These are phyloP conservation scores for Phaonia tiefii DNA, from an alignment of 2,888 invertebrate species.

Conservation along the genomic window DNA sequence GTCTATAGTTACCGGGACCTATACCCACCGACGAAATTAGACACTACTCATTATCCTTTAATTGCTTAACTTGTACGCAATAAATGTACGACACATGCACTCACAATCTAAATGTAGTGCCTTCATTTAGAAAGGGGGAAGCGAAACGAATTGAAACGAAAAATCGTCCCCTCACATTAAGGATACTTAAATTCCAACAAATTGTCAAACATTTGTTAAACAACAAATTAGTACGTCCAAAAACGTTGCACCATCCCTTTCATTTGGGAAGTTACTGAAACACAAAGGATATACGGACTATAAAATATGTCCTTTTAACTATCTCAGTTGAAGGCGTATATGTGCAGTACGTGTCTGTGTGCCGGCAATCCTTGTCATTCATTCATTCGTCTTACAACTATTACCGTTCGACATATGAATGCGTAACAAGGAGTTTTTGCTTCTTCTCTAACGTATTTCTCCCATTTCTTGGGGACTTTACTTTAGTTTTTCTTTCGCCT, in stretches of 20 bases:
- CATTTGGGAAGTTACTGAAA: slow-evolving; percentile 8
- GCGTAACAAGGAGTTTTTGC: slow-evolving; percentile 17
- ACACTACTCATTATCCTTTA: slow-evolving; percentile 61
- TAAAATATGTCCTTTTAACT: slow-evolving; percentile 8
- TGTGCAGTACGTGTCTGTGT: neutral
- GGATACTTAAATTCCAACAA: slow-evolving; percentile 53
- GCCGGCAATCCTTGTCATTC: slow-evolving; percentile 32
- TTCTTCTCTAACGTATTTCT: neutral
- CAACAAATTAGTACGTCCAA: slow-evolving; percentile 58
- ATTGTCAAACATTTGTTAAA: slow-evolving; percentile 65
- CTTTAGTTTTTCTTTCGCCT: neutral
- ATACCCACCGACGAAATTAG: slow-evolving; percentile 35
- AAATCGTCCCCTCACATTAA: slow-evolving; percentile 54
- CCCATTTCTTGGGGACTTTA: neutral
- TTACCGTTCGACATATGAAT: slow-evolving; percentile 30
- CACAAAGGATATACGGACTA: neutral
- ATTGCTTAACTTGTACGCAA: slow-evolving; percentile 46
- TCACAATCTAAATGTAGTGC: neutral
- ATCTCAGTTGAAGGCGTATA: neutral
- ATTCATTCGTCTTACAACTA: slow-evolving; percentile 13
- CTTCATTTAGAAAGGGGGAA: neutral
- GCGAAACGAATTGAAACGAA: slow-evolving; percentile 34
- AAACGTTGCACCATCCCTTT: slow-evolving; percentile 49
- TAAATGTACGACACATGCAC: neutral
- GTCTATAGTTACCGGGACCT: too few relatives aligned